Conservation (phyloP, 1,140 invertebrate genomes). For the Rhysida immarginata region DNA sequence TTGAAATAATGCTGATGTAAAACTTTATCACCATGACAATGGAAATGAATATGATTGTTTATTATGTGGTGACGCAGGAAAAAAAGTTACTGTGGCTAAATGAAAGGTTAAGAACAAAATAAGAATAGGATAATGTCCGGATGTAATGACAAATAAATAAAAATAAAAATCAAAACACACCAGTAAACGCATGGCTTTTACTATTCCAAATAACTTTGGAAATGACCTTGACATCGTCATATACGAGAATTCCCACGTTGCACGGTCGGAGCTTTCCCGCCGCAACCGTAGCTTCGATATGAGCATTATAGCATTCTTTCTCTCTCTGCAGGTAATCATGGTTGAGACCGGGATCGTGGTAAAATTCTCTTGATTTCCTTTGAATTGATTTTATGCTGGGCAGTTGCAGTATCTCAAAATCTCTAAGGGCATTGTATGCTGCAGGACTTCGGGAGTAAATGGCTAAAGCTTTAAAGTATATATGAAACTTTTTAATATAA, state of each 20-base stretch:
- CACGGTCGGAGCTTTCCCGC: not conserved
- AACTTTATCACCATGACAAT: no score
- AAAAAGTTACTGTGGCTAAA: no score
- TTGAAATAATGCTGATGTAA: no score
- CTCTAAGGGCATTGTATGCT: not conserved
- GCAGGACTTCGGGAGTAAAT: not conserved
- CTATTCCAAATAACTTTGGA: not conserved
- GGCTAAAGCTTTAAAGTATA: not conserved
- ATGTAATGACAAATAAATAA: no score
- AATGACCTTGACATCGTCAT: constrained; percentile 1
- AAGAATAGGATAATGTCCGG: no score
- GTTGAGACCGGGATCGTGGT: not conserved
- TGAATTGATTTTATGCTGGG: not conserved
- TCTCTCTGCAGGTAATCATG: not conserved
- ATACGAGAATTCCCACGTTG: not conserved
- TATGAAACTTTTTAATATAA: no score
- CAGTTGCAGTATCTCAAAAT: not conserved
- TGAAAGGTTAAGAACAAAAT: no score
- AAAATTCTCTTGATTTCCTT: not conserved
- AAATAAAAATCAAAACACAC: no score
- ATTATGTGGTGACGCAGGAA: no score
- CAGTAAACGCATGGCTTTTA: not conserved
- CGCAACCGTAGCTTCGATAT: not conserved
- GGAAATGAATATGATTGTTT: no score
- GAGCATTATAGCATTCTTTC: not conserved